A percentile compares a stretch with the other conserved stretches of the same genome.
Conservation (phyloP, 2,888 invertebrate species). For the Heliconius ismenius region DNA sequence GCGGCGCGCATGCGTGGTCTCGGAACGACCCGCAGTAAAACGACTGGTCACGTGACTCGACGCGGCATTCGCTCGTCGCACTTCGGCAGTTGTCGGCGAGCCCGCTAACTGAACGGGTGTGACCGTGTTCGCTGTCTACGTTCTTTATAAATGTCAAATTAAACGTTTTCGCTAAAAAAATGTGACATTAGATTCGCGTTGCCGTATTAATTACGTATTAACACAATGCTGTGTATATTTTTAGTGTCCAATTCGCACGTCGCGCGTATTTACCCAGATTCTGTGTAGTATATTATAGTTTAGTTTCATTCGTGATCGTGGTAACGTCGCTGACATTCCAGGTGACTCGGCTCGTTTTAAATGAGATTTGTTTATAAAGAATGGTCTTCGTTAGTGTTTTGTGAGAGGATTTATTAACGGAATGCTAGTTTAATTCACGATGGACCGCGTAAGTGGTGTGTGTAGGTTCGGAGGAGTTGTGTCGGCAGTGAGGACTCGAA, state of each 20-base stretch:
- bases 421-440: conserved; percentile 62
- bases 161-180: conserved; percentile 68
- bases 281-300: conserved; percentile 64
- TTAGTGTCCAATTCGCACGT: conserved; percentile 52
- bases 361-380: conserved; percentile 53
- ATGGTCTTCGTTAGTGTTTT: conserved; percentile 54
- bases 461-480: conserved; percentile 78
- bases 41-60: conserved; percentile 82
- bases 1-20: conserved; percentile 72
- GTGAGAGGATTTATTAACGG: conserved; percentile 50
- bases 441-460: conserved; percentile 79
- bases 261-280: conserved; percentile 57
- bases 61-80: conserved; percentile 80
- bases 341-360: conserved; percentile 55
- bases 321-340: conserved; percentile 69
- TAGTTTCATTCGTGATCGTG: conserved; percentile 68
- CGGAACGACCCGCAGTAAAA: conserved; percentile 81
- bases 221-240: conserved; percentile 52
- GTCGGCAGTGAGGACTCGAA: conserved; percentile 71
- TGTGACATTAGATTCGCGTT: conserved; percentile 68
- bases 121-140: conserved; percentile 56
- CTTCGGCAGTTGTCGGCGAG: conserved; percentile 77
- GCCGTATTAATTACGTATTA: conserved; percentile 59
- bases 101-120: conserved; percentile 59
- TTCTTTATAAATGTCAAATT: conserved; percentile 73